Evolutionary conservation across 2,888 invertebrate genomes (phyloP).

Genomic region (Stegana nigrithorax): DNA sequence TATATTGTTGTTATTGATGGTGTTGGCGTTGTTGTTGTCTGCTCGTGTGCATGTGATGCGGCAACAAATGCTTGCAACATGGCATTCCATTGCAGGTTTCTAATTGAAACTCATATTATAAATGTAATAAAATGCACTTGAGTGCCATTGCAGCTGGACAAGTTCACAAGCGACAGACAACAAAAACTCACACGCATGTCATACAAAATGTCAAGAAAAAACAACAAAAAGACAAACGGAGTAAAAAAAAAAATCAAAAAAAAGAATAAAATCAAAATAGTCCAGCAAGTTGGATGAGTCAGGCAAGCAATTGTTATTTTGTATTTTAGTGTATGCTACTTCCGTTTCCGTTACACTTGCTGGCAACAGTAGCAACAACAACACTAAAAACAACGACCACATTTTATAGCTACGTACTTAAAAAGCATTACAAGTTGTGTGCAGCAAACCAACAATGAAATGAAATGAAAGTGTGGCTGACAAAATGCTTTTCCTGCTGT

Average conservation of each 20-base stretch:
- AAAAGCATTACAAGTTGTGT: slow-evolving; percentile 10
- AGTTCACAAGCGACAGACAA: background rate
- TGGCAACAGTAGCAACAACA: background rate
- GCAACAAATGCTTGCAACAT: too few relatives aligned
- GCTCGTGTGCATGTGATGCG: too few relatives aligned
- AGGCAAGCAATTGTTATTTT: too few relatives aligned
- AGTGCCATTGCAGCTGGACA: background rate
- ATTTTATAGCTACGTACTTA: slow-evolving; percentile 8
- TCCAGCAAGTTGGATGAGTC: too few relatives aligned
- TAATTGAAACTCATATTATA: slow-evolving; percentile 7
- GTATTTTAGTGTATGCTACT: background rate
- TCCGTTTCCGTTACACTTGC: too few relatives aligned
- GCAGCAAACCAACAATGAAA: background rate
- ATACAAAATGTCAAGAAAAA: background rate
- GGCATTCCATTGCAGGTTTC: too few relatives aligned
- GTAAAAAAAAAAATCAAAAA: background rate
- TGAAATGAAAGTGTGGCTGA: too few relatives aligned
- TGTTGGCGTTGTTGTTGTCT: too few relatives aligned
- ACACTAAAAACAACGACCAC: background rate
- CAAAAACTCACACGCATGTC: background rate
- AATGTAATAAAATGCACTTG: slow-evolving; percentile 16
- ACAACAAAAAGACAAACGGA: background rate
- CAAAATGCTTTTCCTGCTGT: too few relatives aligned
- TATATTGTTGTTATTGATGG: too few relatives aligned
- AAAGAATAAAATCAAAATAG: background rate